These are phyloP conservation scores for Reticulitermes lucifugus DNA, from an alignment of 2,888 invertebrate species.

Conservation along the genomic window DNA sequence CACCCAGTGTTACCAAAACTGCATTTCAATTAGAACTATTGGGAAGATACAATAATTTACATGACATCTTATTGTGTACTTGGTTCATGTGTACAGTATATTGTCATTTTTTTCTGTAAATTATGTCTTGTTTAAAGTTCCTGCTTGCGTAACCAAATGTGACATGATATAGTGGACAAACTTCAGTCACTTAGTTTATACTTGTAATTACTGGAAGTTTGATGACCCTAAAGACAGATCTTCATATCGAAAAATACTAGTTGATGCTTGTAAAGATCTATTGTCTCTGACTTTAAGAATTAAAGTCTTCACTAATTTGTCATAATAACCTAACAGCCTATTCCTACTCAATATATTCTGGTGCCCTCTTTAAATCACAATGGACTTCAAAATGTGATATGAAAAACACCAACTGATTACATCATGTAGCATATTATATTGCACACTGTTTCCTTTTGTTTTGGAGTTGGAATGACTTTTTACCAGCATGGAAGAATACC, in stretches of 20 bases:
- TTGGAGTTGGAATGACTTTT: conserved; percentile 32
- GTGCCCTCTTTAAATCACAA: conserved; percentile 53
- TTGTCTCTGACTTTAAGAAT: conserved; percentile 46
- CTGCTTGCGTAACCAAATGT: conserved; percentile 16
- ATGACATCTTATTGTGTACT: conserved; percentile 19
- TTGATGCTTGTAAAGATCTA: conserved; percentile 45
- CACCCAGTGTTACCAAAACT: conserved; percentile 34
- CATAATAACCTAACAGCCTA: conserved; percentile 40
- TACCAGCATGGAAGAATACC: conserved; percentile 23
- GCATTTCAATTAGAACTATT: conserved; percentile 2
- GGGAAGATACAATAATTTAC: conserved; percentile 23
- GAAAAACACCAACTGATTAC: conserved; percentile 51
- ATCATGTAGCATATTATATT: conserved; percentile 48
- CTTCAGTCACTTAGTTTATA: conserved; percentile 20
- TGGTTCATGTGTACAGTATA: conserved; percentile 29
- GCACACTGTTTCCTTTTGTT: conserved; percentile 44
- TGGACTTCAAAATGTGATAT: conserved; percentile 53
- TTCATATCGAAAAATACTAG: conserved; percentile 45
- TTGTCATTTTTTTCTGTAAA: conserved; percentile 32
- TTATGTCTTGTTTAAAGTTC: background rate
- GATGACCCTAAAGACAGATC: conserved; percentile 42
- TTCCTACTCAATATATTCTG: conserved; percentile 47
- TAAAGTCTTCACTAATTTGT: conserved; percentile 42
- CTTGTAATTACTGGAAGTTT: conserved; percentile 28
- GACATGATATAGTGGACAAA: conserved; percentile 21